Percentiles rank a stretch among this genome's conserved stretches.
These are phyloP conservation scores for Dendroctonus ponderosae DNA, from an alignment of 1,140 invertebrate genomes.

Conservation along the genomic window DNA sequence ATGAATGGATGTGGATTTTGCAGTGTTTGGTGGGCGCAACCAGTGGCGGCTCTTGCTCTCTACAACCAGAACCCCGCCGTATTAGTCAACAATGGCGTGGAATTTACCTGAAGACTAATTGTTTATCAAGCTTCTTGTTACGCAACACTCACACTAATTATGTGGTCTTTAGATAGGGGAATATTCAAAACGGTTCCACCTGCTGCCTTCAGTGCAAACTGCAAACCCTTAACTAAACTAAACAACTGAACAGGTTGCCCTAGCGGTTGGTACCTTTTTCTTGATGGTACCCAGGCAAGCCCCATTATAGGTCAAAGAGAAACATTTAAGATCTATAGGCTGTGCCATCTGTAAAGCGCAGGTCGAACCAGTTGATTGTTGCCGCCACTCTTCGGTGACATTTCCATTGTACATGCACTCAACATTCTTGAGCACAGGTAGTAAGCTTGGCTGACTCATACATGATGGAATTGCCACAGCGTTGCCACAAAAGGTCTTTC, in stretches of 20 bases:
- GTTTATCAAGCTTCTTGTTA: background rate
- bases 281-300: background rate
- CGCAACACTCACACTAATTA: background rate
- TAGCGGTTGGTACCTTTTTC: background rate
- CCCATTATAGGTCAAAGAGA: background rate
- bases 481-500: background rate
- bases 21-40: slow-evolving; percentile 11
- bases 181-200: background rate
- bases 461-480: slow-evolving; percentile 16
- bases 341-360: background rate
- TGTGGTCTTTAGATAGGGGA: too few species aligned
- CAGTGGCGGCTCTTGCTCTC: background rate
- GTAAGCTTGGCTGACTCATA: slow-evolving; percentile 30
- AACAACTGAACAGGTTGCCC: background rate
- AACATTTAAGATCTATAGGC: slow-evolving; percentile 18
- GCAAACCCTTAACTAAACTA: background rate
- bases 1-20: slow-evolving; percentile 27
- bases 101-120: background rate
- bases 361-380: background rate
- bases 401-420: too few species aligned
- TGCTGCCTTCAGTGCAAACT: background rate
- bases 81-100: background rate
- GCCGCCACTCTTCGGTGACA: too few species aligned
- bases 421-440: slow-evolving; percentile 26
- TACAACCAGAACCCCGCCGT: background rate